Evolutionary conservation across 1,140 invertebrate species (phyloP), one percentile per base, ranked within the genome.

Genomic region (Drosophila ohnishii): DNA sequence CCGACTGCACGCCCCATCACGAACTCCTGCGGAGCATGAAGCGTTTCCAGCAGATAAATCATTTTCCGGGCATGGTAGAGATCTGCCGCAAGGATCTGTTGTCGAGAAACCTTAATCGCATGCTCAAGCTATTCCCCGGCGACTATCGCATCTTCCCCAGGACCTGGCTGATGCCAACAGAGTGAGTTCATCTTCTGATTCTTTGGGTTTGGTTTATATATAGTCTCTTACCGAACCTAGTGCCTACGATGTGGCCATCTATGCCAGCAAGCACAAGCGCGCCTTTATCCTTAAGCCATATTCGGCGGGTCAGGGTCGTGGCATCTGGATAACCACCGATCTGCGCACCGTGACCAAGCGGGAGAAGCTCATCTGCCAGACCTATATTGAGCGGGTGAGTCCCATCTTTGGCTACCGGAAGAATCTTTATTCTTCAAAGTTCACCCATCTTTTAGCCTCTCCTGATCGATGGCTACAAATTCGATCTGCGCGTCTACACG

Each of bases 381-480:
- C 95, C 8, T 96, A 96, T 73, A 92, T 96, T 25, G 91, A 93
- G n/a, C 94, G 93, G 92, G 83, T 86, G 37, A 59, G 83, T 57
- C 0, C 0, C 7, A 2, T 10, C 25, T 16, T 4, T 8, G 0
- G 3, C 0, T 2, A 8, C 0, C 2, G 2, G 6, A 10, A 3
- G 8, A n/a, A 10, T 28, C 4, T 10, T 13, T 8, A 13, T 8
- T 5, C 3, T 14, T 8, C 4, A 16, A 44, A 10, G 2, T n/a
- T 1, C 0, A 11, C n/a, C n/a, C 35, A 2, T 3, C 1, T 22
- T 28, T 8, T 92, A 95, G 92, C 96, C 96, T 0, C 97, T 97
- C 85, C 93, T 99, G 0, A 97, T 99, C 39, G 97, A 99, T 92
- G 97, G 97, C 19, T 98, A 96, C 88, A 99, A 99, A 93, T 99